These are phyloP conservation scores for Neosalanx taihuensis DNA, from an alignment of 2,797 vertebrate genomes.

Conservation along the genomic window DNA sequence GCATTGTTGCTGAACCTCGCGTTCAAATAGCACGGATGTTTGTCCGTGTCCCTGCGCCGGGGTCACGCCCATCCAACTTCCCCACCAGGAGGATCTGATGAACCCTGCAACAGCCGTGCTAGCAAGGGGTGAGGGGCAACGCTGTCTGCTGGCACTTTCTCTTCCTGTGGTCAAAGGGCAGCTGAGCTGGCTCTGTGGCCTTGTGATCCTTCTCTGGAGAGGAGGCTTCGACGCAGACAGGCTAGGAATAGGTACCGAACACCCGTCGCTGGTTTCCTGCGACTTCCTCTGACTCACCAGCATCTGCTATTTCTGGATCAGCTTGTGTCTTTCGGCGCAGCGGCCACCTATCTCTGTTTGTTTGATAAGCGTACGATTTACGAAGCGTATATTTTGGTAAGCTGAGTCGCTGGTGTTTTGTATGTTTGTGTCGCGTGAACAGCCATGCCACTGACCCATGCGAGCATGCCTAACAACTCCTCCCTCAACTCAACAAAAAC, in stretches of 20 bases:
- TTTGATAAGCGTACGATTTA: too few species aligned
- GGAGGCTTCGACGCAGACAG: conserved; percentile 28
- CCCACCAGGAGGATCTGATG: not conserved
- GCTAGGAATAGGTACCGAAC: conserved; percentile 19
- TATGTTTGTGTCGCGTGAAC: conserved; percentile 42
- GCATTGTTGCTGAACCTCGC: too few species aligned
- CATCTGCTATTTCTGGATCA: conserved; percentile 39
- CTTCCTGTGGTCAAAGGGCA: conserved; percentile 68
- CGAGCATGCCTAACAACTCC: conserved; percentile 58
- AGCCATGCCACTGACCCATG: conserved; percentile 64
- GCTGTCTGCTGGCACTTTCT: conserved; percentile 62
- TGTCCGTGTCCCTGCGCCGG: too few species aligned
- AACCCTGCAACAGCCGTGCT: not conserved
- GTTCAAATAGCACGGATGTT: too few species aligned
- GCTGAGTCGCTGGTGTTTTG: conserved; percentile 32
- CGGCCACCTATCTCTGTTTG: too few species aligned
- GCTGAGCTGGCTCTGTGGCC: conserved; percentile 38
- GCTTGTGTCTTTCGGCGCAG: conserved; percentile 23
- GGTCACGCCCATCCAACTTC: not conserved
- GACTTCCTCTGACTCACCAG: not conserved
- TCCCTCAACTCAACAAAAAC: conserved; percentile 58
- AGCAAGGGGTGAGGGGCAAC: not conserved
- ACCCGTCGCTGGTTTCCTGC: conserved; percentile 30
- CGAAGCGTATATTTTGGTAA: conserved; percentile 48
- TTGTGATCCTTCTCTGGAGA: conserved; percentile 56